Base-by-base conservation (phyloP, 2,797 vertebrate genomes). In the Tachyglossus aculeatus region DNA sequence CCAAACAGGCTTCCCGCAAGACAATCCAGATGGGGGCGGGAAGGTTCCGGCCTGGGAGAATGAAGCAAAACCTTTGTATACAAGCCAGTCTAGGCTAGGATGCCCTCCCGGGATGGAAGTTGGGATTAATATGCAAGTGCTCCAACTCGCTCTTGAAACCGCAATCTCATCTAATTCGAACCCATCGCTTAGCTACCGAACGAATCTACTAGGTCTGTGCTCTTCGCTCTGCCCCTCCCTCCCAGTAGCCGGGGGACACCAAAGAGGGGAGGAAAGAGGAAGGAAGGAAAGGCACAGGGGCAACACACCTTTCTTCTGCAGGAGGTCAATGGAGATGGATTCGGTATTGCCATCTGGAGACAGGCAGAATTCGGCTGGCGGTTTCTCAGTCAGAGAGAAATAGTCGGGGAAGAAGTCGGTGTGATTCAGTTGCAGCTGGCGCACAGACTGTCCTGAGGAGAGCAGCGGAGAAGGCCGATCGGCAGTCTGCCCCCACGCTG, bases 351-450 rank as follows among this genome's bases (percentile, higher is more conserved):
- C 93, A 7, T 99, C 97, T 0, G 98, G 98, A 7, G 97, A 99
- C 19, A 99, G 94, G 79, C 97, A 99, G 88, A 99, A 99, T 88
- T 99, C 98, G 39, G 97, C 96, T 0, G 98, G 98, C 0, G 98
- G 98, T 47, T 94, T 97, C 90, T 99, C 98, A 0, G 95, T 93
- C 89, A 98, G 84, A 2, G 97, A 98, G 88, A 98, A 97, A 78
- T 98, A 98, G 78, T 99, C 97, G 0, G 95, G 96, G 82, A 96
- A 94, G 82, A 95, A 95, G 85, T 99, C 96, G 27, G 92, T 93
- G 88, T 93, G 95, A 85, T 92, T 95, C 81, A 94, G 90, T 48
- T 92, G 94, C 19, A 91, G 89, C 25, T 90, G 94, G 74, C 92
- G 95, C 34, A 91, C 71, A 9, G 91, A 88, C n/a, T 91, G 94